Conservation (phyloP, 1,140 invertebrate species). For the Hermetia illucens region DNA sequence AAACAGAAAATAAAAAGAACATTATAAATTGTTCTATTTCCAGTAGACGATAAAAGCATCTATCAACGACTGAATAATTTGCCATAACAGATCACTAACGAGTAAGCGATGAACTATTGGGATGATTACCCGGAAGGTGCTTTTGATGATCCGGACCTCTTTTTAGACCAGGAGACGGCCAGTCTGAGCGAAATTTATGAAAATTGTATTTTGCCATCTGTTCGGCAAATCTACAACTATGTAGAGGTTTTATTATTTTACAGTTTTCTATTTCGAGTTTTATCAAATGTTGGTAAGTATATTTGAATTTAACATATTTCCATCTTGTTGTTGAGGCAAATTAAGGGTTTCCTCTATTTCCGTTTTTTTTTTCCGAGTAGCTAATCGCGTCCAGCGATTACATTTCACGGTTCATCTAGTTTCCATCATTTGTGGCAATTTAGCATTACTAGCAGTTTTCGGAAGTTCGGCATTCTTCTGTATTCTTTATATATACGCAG, state of each 20-base stretch:
- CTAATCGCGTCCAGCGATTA: slow-evolving; percentile 12
- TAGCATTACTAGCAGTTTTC: slow-evolving; percentile 14
- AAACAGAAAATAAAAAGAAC: too few species aligned
- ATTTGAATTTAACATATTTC: background rate
- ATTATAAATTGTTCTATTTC: too few species aligned
- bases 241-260: slow-evolving; percentile 11
- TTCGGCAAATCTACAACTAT: slow-evolving; percentile 10
- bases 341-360: background rate
- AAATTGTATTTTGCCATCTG: slow-evolving; percentile 13
- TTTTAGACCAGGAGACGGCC: too few species aligned
- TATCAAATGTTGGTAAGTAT: background rate
- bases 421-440: slow-evolving; percentile 11
- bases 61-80: too few species aligned
- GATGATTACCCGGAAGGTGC: too few species aligned
- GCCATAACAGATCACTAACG: too few species aligned
- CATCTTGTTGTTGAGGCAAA: too few species aligned
- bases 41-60: too few species aligned
- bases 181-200: too few species aligned
- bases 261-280: slow-evolving; percentile 9
- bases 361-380: slow-evolving; percentile 7
- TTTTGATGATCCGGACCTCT: too few species aligned
- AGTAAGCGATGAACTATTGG: too few species aligned
- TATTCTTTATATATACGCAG: slow-evolving; percentile 9
- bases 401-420: slow-evolving; percentile 9
- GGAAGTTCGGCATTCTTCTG: slow-evolving; percentile 2